A percentile compares a stretch with the other conserved stretches of the same genome.
These are phyloP conservation scores for Rhombomys opimus DNA, from an alignment of 2,113 vertebrate species.

Conservation along the genomic window DNA sequence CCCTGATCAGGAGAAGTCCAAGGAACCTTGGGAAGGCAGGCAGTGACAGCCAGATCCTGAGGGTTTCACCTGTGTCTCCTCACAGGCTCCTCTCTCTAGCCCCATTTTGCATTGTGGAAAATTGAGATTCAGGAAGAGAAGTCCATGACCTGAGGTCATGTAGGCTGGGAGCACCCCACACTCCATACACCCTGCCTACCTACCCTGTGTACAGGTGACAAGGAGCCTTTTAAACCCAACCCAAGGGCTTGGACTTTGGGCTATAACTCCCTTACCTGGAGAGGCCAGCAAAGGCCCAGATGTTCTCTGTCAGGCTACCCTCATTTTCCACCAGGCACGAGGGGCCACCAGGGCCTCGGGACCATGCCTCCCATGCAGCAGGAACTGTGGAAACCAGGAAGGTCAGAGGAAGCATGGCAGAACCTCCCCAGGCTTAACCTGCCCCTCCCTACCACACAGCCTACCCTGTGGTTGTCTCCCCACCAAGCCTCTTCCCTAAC, in stretches of 20 bases:
- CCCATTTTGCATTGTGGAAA: background rate
- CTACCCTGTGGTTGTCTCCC: background rate
- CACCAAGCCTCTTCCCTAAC: background rate
- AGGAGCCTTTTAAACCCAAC: background rate
- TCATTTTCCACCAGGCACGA: constrained; percentile 90
- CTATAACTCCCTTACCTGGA: constrained; percentile 87
- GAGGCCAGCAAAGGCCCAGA: constrained; percentile 94
- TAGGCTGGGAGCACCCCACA: background rate
- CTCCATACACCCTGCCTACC: no score
- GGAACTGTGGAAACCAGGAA: constrained; percentile 36
- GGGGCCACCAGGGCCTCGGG: constrained; percentile 58
- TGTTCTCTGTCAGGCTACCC: constrained; percentile 91
- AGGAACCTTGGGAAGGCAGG: background rate
- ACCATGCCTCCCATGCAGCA: constrained; percentile 81
- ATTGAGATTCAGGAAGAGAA: background rate
- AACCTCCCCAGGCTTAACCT: background rate
- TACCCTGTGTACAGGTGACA: background rate
- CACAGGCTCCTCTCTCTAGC: background rate
- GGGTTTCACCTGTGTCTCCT: background rate
- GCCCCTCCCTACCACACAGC: background rate
- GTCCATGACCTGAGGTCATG: background rate
- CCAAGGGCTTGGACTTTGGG: background rate
- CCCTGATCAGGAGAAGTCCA: background rate
- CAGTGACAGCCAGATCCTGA: background rate
- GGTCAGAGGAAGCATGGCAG: background rate